Evolutionary conservation across 2,888 invertebrate species (phyloP).

Genomic region (Biston stratarius): DNA sequence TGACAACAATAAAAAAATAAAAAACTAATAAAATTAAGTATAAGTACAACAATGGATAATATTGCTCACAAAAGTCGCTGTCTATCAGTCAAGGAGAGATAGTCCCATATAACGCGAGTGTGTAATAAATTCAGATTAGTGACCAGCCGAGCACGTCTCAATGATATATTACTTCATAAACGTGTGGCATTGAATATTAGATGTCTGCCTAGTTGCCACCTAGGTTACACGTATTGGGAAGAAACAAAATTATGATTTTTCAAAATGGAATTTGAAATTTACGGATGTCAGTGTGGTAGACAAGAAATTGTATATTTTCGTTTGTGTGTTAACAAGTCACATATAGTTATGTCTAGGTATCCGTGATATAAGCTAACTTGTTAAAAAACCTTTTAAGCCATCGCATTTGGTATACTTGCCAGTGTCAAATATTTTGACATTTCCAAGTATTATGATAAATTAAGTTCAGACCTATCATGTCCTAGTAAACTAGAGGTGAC

Average conservation of each 20-base stretch:
- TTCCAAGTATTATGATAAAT: too few relatives aligned
- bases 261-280: background rate
- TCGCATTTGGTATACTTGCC: too few relatives aligned
- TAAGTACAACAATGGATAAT: background rate
- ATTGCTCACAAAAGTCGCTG: constrained; percentile 4
- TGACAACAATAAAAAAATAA: background rate
- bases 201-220: background rate
- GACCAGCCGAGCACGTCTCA: constrained; percentile 24
- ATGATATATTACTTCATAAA: constrained; percentile 33
- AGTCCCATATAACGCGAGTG: constrained; percentile 24
- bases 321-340: too few relatives aligned
- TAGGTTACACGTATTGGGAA: background rate
- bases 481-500: too few relatives aligned
- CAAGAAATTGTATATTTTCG: too few relatives aligned
- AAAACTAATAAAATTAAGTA: too few relatives aligned
- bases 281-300: too few relatives aligned
- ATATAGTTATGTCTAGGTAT: too few relatives aligned
- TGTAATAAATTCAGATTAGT: constrained; percentile 43
- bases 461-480: too few relatives aligned
- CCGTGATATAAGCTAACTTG: too few relatives aligned
- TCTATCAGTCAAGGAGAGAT: constrained; percentile 22
- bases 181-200: constrained; percentile 7
- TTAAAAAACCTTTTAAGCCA: too few relatives aligned
- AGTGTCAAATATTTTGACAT: too few relatives aligned
- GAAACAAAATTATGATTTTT: background rate